Evolutionary conservation across 2,113 vertebrate genomes (phyloP).

Genomic region (Oostethus manadensis): DNA sequence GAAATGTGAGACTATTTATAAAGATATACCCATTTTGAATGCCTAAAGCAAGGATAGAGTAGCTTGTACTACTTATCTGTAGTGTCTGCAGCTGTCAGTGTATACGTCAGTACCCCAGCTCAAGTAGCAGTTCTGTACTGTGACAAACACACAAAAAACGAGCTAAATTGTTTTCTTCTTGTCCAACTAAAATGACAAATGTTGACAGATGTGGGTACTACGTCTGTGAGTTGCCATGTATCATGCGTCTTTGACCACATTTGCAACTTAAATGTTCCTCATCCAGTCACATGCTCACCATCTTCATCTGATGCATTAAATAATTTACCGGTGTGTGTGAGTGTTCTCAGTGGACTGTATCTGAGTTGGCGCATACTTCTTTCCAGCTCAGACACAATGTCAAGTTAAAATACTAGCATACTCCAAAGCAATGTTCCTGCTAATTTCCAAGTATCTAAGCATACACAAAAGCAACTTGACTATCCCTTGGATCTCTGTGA

Average conservation of each 20-base stretch:
- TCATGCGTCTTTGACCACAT: not conserved
- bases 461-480: no score
- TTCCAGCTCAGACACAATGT: not conserved
- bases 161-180: not conserved
- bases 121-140: not conserved
- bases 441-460: no score
- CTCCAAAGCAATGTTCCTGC: no score
- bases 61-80: no score
- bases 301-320: slow-evolving; percentile 55
- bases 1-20: not conserved
- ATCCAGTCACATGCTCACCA: slow-evolving; percentile 10
- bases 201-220: no score
- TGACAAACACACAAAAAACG: not conserved
- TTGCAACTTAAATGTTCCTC: slow-evolving; percentile 25
- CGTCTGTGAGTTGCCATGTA: not conserved
- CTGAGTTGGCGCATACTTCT: not conserved
- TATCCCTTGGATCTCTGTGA: no score
- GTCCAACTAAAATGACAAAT: slow-evolving; percentile 1
- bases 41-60: not conserved
- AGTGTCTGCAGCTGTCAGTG: slow-evolving; percentile 1
- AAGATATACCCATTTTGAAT: not conserved
- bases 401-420: not conserved
- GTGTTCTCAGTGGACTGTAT: slow-evolving; percentile 10
- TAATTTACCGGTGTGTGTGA: slow-evolving; percentile 60
- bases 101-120: slow-evolving; percentile 1